Conservation (phyloP, 2,797 vertebrate genomes). For the Falco naumanni region DNA sequence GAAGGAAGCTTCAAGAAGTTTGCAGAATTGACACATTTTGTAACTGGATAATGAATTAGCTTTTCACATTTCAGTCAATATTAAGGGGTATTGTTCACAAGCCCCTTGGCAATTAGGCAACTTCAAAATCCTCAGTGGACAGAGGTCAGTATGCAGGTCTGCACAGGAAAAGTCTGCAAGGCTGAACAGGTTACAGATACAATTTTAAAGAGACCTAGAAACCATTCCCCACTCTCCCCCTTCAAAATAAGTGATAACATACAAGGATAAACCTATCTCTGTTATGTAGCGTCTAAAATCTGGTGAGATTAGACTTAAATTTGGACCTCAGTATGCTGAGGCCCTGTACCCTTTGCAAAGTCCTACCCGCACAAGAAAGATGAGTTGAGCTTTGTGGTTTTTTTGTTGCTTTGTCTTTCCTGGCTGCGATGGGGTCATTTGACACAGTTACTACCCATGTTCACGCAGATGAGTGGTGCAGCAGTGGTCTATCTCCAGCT, state of each 20-base stretch:
- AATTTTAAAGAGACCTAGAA: not conserved
- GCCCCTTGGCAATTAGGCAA: not conserved
- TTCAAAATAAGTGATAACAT: not conserved
- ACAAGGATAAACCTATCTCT: not conserved
- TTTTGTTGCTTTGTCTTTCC: not conserved
- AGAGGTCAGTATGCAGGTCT: not conserved
- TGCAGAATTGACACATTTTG: not conserved
- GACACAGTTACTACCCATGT: not conserved
- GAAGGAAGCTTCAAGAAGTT: not conserved
- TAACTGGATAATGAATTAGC: not conserved
- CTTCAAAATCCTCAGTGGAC: not conserved
- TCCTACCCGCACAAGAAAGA: not conserved
- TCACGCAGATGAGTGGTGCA: not conserved
- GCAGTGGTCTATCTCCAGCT: not conserved
- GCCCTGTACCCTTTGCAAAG: not conserved
- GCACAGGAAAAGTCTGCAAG: not conserved
- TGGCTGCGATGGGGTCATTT: not conserved
- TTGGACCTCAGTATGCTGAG: not conserved
- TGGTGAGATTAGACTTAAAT: not conserved
- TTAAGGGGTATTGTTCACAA: not conserved
- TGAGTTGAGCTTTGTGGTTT: not conserved
- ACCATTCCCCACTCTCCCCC: not conserved
- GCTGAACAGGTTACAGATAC: not conserved
- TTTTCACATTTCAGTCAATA: not conserved
- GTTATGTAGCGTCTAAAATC: not conserved